Base-by-base conservation (phyloP, 2,888 invertebrate species). In the Platypus cylindrus region DNA sequence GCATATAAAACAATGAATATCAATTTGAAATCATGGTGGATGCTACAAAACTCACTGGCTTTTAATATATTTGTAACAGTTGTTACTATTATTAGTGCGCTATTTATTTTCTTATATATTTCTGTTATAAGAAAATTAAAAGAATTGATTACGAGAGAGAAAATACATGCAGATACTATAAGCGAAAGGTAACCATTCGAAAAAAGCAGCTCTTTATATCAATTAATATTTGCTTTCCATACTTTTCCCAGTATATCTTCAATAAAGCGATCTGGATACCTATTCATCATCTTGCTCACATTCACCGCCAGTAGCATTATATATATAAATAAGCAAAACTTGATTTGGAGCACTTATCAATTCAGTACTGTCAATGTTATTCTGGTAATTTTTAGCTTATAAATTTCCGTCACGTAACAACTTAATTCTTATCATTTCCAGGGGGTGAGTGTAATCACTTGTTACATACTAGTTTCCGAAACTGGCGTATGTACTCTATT, bases 41-140 rank as follows among this genome's bases (percentile, higher is more conserved):
- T 77, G 43, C 66, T 72, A 40, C 63, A 64, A 33, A 66, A 65
- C 15, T 67, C 68, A 14, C 60, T 70, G 12, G 66, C 77, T 34
- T 76, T 75, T 50, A 66, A 69, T 42, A 75, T 79, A 47, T 79
- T 77, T 54, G 66, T 73, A 17, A 73, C 71, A 32, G 80, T 80
- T 37, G 73, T 77, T 45, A 68, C 71, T 17, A 67, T 82, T 37
- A 73, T 84, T 50, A 65, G 76, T 23, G 56, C 72, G 20, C 68
- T 84, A 30, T 80, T 81, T 52, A 60, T 74, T 26, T 70, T 78
- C 32, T 66, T 84, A 34, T 76, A 78, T 43, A 62, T 73, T 47
- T 76, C 75, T 48, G 75, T 81, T 16, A 68, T 76, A 39, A 65
- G 69, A 45, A 67, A 76, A 39, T 58, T 78, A 45, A 62, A 70